Base-by-base conservation (phyloP, 2,797 vertebrate species). In the Mareca strepera region DNA sequence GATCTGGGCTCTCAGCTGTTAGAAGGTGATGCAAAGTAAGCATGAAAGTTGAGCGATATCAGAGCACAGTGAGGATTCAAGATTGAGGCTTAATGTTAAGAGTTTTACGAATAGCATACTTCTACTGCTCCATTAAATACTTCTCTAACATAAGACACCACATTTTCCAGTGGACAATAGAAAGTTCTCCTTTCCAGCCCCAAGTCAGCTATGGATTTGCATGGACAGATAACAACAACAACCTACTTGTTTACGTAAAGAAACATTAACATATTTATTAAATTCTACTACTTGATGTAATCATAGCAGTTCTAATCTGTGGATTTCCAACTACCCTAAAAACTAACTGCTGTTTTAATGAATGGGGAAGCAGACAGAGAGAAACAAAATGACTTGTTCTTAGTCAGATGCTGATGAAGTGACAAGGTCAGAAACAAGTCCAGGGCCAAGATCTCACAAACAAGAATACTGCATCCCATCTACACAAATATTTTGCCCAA, bases 1-100 rank as follows among this genome's bases (percentile, higher is more conserved):
- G 39, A 37, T 13, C 14, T 4, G 28, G 23, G 11, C 28, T 64
- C 68, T 87, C 50, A 23, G 18, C 22, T 53, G 14, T 8, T 20
- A 23, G 37, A 44, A 26, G 10, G 9, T 6, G 33, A 26, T 2
- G 18, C 44, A 35, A 63, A 63, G 9, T 0, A 29, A 41, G 33
- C 33, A 53, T 0, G 0, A 26, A 18, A 18, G 12, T 26, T 10
- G 18, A 43, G 26, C 3, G 28, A 44, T 0, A 0, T 14, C 25
- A 33, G 20, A 73, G 64, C 41, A 15, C 39, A 5, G 4, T 4
- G 11, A 33, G 23, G 28, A 48, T 50, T 33, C 53, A 43, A 60
- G 69, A 31, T 6, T 3, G 5, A 11, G 16, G 13, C 50, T 75
- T 81, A 15, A 29, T 5, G 29, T 12, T 21, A 11, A 11, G n/a